Evolutionary conservation across 2,113 vertebrate species (phyloP), one percentile per base, ranked within the genome.

Genomic region (Microtus pennsylvanicus): DNA sequence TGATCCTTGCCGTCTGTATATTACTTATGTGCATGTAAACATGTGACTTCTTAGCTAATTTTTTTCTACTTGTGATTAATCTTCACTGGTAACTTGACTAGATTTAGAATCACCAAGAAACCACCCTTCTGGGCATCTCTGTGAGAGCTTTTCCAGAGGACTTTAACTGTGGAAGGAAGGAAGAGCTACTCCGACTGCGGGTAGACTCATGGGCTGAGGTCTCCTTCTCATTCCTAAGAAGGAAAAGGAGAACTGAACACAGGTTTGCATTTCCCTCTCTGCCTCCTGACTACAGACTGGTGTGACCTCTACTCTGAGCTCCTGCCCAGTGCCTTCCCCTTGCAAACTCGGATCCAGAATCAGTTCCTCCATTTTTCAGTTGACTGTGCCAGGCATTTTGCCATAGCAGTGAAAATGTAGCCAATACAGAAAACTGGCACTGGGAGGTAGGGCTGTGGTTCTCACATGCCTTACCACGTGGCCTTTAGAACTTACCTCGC

Each of bases 1-100:
- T 74, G 45, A 17, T 50, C 30, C 69, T 67, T 47, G 21, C 72
- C 9, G 5, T 77, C 22, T 80, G 82, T 76, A 13, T n/a, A 16
- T 61, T 80, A 47, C 52, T 10, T 83, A 33, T 55, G 8, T 69
- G n/a, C 5, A 76, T 22, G 4, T n/a, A 75, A 93, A 52, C 63
- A 58, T 89, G 16, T 86, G 70, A 85, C 24, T 80, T 96, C 93
- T 72, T 52, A 55, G 35, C 22, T 89, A 22, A 58, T 95, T 89
- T 78, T 58, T 67, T 24, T 33, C 45, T 55, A 11, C 5, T 82
- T 21, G 3, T n/a, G 7, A 52, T 52, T 17, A 52, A 35, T 50
- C 30, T 87, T 72, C 86, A 72, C 24, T 87, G 67, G 6, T 11
- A 55, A 67, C 82, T 35, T 47, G 28, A 67, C 42, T 17, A 35